Conservation (phyloP, 1,140 invertebrate genomes). For the Euura lappo region DNA sequence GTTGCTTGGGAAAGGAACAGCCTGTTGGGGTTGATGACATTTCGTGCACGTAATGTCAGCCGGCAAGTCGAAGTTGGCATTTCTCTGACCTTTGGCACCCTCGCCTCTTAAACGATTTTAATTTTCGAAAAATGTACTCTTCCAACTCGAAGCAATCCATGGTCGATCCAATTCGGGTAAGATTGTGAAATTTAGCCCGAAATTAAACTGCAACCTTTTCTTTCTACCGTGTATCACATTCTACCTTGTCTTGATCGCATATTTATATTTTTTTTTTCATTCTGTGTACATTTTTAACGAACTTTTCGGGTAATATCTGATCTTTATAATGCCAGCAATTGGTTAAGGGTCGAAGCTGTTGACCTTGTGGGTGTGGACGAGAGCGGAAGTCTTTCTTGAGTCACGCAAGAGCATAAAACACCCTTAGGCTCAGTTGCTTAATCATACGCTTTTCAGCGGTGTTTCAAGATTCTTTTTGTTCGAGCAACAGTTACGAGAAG, state of each 20-base stretch:
- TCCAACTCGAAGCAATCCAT: not conserved
- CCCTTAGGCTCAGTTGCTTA: not conserved
- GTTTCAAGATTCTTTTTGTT: not conserved
- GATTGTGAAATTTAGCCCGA: not conserved
- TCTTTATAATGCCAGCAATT: not conserved
- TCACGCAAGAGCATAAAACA: not conserved
- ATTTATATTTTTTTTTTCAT: too few species aligned
- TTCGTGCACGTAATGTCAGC: slow-evolving; percentile 4
- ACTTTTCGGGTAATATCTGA: too few species aligned
- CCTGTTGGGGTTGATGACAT: slow-evolving; percentile 5
- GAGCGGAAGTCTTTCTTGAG: slow-evolving; percentile 1
- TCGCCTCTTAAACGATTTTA: not conserved
- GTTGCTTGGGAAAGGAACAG: not conserved
- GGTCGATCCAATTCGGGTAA: not conserved
- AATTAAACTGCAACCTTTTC: not conserved
- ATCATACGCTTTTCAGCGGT: not conserved
- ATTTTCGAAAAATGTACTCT: not conserved
- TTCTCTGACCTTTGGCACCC: slow-evolving; percentile 4
- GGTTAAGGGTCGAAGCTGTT: slow-evolving; percentile 1
- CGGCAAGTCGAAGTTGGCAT: not conserved
- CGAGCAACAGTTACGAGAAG: not conserved
- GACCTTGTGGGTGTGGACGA: not conserved
- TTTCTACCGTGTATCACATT: not conserved
- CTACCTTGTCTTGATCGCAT: too few species aligned
- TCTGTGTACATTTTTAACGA: too few species aligned